These are phyloP conservation scores for Phylloscopus trochilus DNA, from an alignment of 2,113 vertebrate genomes.

Conservation along the genomic window DNA sequence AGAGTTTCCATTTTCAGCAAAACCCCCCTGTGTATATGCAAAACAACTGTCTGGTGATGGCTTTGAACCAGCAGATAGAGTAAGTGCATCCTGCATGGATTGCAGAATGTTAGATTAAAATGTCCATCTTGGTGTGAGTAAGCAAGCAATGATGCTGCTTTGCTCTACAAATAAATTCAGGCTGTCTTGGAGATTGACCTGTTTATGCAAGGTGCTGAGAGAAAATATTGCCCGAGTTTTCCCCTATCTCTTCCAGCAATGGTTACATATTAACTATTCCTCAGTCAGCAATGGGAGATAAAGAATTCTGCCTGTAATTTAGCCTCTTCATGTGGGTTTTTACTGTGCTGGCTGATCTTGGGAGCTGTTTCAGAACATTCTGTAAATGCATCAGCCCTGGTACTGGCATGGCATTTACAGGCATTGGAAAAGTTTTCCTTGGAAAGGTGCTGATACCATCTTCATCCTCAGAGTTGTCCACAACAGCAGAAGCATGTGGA, in stretches of 20 bases:
- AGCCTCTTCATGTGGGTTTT: not conserved
- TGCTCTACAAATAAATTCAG: not conserved
- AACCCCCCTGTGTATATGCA: not conserved
- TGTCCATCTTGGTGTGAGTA: not conserved
- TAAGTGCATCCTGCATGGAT: not conserved
- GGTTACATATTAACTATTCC: not conserved
- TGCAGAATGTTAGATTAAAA: not conserved
- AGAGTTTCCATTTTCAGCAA: not conserved
- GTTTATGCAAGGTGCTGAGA: slow-evolving; percentile 5
- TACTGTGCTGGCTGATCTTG: not conserved
- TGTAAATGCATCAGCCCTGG: not conserved
- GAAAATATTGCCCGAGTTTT: not conserved
- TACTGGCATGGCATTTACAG: rapidly evolving
- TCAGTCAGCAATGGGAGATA: not conserved
- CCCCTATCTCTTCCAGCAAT: not conserved
- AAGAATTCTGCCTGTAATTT: not conserved
- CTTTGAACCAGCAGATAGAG: not conserved
- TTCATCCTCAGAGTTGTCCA: not conserved
- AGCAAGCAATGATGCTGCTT: not conserved
- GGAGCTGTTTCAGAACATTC: not conserved
- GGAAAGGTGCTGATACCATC: rapidly evolving
- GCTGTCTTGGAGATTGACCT: slow-evolving; percentile 5
- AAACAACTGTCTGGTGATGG: not conserved
- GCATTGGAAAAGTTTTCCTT: not conserved
- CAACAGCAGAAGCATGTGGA: not conserved